A percentile compares a stretch with the other conserved stretches of the same genome.
Evolutionary conservation across 2,113 vertebrate species (phyloP).

Genomic region (Orientallactaga bullata): DNA sequence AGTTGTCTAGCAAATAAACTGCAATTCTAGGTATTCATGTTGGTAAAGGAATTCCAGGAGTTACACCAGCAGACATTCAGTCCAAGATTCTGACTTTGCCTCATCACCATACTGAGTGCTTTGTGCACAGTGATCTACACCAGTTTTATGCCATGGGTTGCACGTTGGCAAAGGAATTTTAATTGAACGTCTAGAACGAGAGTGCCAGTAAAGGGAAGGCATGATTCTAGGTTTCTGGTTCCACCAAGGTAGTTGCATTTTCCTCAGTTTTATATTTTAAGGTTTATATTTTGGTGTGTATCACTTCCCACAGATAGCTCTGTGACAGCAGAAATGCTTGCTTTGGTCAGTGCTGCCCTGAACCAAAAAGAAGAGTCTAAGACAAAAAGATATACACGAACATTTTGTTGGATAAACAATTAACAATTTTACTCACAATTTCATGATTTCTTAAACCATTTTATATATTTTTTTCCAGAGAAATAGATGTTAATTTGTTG

Average conservation of each 20-base stretch:
- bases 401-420: background rate
- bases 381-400: background rate
- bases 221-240: background rate
- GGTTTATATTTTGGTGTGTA: background rate
- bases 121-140: background rate
- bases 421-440: background rate
- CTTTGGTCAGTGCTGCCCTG: background rate
- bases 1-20: background rate
- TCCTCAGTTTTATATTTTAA: background rate
- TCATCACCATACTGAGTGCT: background rate
- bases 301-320: background rate
- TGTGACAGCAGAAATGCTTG: background rate
- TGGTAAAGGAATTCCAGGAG: background rate
- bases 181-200: background rate
- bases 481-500: background rate
- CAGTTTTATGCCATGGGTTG: background rate
- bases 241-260: background rate
- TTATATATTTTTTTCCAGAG: background rate
- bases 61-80: too few relatives aligned
- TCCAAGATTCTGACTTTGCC: background rate
- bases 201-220: background rate
- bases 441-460: background rate
- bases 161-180: background rate
- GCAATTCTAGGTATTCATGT: background rate
- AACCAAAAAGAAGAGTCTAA: background rate